Conservation (phyloP, 2,113 vertebrate genomes). For the Scomber japonicus region DNA sequence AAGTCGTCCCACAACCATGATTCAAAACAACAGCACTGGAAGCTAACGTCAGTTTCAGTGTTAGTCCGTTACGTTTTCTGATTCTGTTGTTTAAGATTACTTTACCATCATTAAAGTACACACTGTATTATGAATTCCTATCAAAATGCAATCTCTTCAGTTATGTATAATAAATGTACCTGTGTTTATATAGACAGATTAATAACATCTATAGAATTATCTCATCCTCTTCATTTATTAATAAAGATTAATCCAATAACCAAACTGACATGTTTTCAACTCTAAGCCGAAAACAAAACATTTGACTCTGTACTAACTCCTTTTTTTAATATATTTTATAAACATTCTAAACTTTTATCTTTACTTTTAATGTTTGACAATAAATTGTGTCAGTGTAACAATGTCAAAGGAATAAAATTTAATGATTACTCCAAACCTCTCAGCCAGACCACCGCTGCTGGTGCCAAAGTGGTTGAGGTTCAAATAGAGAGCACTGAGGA, state of each 20-base stretch:
- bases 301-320: background rate
- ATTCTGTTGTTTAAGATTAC: slow-evolving; percentile 2
- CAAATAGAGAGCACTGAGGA: slow-evolving; percentile 67
- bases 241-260: slow-evolving; percentile 27
- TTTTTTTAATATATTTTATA: background rate
- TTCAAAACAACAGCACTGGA: background rate
- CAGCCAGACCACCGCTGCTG: slow-evolving; percentile 44
- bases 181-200: background rate
- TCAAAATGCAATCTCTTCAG: background rate
- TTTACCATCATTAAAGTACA: background rate
- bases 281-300: background rate
- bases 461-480: slow-evolving; percentile 71
- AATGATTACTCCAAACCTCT: slow-evolving; percentile 41
- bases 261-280: background rate
- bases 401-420: slow-evolving; percentile 53
- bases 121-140: background rate
- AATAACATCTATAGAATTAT: background rate
- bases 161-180: background rate
- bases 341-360: background rate
- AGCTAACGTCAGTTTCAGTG: slow-evolving; percentile 5
- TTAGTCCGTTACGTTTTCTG: background rate
- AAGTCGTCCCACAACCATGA: background rate
- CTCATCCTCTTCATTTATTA: slow-evolving; percentile 6
- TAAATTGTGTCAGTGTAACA: slow-evolving; percentile 42
- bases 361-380: slow-evolving; percentile 14